A percentile compares a stretch with the other conserved stretches of the same genome.
Evolutionary conservation across 1,140 invertebrate genomes (phyloP).

Genomic region (Hylaeus anthracinus): DNA sequence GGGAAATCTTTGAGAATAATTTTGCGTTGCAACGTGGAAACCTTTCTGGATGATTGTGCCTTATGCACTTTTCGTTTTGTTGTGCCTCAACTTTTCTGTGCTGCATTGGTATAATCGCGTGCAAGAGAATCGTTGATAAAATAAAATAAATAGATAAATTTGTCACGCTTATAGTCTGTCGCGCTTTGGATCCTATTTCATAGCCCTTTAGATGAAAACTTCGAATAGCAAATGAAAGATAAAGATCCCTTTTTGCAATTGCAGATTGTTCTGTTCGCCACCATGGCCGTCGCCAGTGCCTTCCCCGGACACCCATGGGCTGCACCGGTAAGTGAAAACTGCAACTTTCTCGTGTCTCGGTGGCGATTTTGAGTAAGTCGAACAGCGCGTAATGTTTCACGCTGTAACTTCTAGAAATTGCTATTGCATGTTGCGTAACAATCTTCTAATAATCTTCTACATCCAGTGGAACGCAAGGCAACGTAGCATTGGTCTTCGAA

Average conservation of each 20-base stretch:
- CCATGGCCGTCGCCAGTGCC: slow-evolving; percentile 71
- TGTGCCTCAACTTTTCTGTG: no score
- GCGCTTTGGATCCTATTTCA: no score
- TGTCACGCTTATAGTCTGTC: no score
- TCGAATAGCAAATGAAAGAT: no score
- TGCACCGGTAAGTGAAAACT: slow-evolving; percentile 42
- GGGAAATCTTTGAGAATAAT: background rate
- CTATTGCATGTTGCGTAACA: slow-evolving; percentile 3
- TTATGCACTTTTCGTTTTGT: background rate
- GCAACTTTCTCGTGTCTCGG: background rate
- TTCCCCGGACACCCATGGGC: slow-evolving; percentile 51
- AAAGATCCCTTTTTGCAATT: slow-evolving; percentile 35
- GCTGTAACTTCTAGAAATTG: background rate
- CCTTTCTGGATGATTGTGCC: background rate
- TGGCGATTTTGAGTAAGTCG: background rate
- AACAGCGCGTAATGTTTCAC: background rate
- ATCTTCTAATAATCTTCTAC: slow-evolving; percentile 3
- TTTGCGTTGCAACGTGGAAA: background rate
- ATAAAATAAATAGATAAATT: no score
- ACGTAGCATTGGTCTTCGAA: background rate
- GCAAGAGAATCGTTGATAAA: no score
- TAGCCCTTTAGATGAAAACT: no score
- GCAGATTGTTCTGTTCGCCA: slow-evolving; percentile 76
- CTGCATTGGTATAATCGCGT: no score
- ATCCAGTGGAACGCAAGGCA: background rate